These are phyloP conservation scores for Mycalesis mineus DNA, from an alignment of 2,888 invertebrate genomes.

Conservation along the genomic window DNA sequence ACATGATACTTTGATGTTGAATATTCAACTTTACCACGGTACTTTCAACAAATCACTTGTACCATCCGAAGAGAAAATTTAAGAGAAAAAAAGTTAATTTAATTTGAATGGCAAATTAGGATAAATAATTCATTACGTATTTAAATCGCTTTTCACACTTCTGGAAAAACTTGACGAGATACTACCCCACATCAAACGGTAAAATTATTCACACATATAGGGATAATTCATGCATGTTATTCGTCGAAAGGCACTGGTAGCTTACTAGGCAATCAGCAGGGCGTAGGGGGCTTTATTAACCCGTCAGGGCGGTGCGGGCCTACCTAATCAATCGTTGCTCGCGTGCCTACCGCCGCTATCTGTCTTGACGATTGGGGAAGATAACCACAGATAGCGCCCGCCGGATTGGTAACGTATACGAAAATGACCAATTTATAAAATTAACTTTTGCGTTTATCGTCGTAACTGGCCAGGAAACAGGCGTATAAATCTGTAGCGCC, in stretches of 20 bases:
- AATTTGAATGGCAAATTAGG: too few relatives aligned
- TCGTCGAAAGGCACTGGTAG: constrained; percentile 56
- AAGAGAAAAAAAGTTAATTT: too few relatives aligned
- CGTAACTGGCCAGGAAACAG: constrained; percentile 4
- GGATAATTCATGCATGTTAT: constrained; percentile 34
- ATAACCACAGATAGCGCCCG: constrained; percentile 55
- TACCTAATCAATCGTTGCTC: constrained; percentile 74
- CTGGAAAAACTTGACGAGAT: not conserved
- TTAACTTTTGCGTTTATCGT: constrained; percentile 51
- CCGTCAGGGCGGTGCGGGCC: constrained; percentile 70
- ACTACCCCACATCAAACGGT: not conserved
- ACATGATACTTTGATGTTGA: too few relatives aligned
- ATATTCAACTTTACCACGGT: too few relatives aligned
- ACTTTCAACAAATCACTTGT: too few relatives aligned
- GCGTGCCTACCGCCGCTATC: constrained; percentile 75
- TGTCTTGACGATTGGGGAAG: constrained; percentile 72
- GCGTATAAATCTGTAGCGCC: constrained; percentile 4
- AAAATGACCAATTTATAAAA: constrained; percentile 73
- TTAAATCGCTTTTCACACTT: not conserved
- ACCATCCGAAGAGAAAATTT: too few relatives aligned
- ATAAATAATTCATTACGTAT: not conserved
- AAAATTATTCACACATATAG: constrained; percentile 5
- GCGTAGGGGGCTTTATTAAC: constrained; percentile 70
- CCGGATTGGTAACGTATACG: constrained; percentile 70
- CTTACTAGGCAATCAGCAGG: constrained; percentile 70